A percentile compares a stretch with the other conserved stretches of the same genome.
These are phyloP conservation scores for Cetoscarus ocellatus DNA, from an alignment of 2,797 vertebrate species.

Conservation along the genomic window DNA sequence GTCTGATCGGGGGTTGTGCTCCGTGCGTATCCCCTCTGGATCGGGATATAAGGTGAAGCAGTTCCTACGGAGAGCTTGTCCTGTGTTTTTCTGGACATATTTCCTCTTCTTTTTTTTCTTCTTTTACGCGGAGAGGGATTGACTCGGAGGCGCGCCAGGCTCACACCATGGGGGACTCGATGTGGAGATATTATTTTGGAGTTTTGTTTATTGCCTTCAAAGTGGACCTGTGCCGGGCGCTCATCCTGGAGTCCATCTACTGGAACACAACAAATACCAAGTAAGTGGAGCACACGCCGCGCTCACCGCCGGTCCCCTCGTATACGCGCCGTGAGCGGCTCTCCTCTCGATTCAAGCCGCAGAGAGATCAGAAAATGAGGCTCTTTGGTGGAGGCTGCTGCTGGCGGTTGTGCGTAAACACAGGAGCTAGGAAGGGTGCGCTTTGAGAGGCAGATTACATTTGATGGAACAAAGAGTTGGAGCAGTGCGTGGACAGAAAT, in stretches of 20 bases:
- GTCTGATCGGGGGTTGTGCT: slow-evolving; percentile 55
- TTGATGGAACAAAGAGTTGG: slow-evolving; percentile 23
- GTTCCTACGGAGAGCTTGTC: slow-evolving; percentile 33
- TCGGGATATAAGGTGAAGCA: slow-evolving; percentile 73
- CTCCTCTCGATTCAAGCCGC: not conserved
- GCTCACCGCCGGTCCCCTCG: not conserved
- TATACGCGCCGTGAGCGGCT: no score
- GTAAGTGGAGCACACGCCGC: slow-evolving; percentile 84
- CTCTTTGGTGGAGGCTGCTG: not conserved
- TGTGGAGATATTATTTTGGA: slow-evolving; percentile 97
- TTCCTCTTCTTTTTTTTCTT: slow-evolving; percentile 25
- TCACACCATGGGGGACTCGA: slow-evolving; percentile 89
- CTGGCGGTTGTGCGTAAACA: not conserved
- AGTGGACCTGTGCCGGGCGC: slow-evolving; percentile 92
- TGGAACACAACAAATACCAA: slow-evolving; percentile 99
- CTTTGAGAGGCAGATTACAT: not conserved
- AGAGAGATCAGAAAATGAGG: slow-evolving; percentile 19
- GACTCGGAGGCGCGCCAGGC: slow-evolving; percentile 78
- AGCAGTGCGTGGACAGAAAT: not conserved
- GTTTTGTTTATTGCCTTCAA: slow-evolving; percentile 93
- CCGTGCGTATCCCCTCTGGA: slow-evolving; percentile 51
- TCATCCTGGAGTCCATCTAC: slow-evolving; percentile 97
- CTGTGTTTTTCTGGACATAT: slow-evolving; percentile 36
- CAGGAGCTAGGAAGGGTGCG: rapidly evolving
- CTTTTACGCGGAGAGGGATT: slow-evolving; percentile 53